Evolutionary conservation across 1,140 invertebrate genomes (phyloP).

Genomic region (Zaprionus taronus): DNA sequence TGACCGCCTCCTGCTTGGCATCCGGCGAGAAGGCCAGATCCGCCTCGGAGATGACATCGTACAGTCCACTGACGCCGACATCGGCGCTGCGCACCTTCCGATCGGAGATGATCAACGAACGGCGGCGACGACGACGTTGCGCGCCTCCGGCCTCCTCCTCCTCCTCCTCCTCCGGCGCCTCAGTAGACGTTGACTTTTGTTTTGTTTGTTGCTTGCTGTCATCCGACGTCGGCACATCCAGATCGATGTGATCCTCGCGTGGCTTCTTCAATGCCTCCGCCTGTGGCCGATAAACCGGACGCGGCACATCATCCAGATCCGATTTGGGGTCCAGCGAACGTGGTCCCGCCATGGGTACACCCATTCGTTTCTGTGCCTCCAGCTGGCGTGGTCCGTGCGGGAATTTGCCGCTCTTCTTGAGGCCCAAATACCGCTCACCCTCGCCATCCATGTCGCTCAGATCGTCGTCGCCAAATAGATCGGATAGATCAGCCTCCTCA

Average conservation of each 20-base stretch:
- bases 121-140: conserved; percentile 84
- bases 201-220: not conserved
- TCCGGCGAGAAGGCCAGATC: conserved; percentile 96
- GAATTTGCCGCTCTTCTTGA: conserved; percentile 88
- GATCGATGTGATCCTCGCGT: conserved; percentile 76
- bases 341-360: conserved; percentile 86
- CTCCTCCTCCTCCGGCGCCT: conserved; percentile 17
- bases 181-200: conserved; percentile 30
- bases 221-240: conserved; percentile 59
- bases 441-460: conserved; percentile 71
- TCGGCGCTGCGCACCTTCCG: conserved; percentile 91
- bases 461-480: conserved; percentile 77
- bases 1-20: conserved; percentile 90
- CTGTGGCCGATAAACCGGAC: conserved; percentile 75
- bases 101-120: conserved; percentile 89
- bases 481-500: conserved; percentile 75
- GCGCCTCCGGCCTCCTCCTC: conserved; percentile 14
- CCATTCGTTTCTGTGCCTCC: conserved; percentile 85
- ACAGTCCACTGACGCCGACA: conserved; percentile 93
- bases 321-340: conserved; percentile 84
- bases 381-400: conserved; percentile 92
- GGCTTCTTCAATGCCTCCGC: conserved; percentile 65
- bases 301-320: conserved; percentile 49
- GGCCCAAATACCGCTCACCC: conserved; percentile 74
- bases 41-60: conserved; percentile 96